Evolutionary conservation across 2,113 vertebrate genomes (phyloP), one percentile per base, ranked within the genome.

Genomic region (Microcebus ravelobensis): DNA sequence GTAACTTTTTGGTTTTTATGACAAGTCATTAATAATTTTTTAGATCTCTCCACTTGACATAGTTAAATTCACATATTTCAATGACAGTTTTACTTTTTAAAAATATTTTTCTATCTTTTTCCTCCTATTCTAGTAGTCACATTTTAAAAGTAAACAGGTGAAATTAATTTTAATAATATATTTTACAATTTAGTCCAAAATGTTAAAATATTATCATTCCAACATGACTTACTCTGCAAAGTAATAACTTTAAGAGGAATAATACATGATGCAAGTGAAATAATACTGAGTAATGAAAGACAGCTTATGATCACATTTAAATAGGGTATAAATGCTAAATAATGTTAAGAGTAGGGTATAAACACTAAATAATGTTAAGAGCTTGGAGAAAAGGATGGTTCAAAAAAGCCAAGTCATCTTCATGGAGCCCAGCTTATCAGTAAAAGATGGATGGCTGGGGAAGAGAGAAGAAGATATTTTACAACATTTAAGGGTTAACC

Each of bases 81-180:
- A 15, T 25, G 76, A 39, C 6, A 74, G 6, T 73, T 87, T 81
- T 45, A 11, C 15, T 57, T 57, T 57, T 57, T 20, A 7, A 20
- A 57, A 57, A 55, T 6, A 18, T 87, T 18, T 91, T 77, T 48
- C 23, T 61, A 45, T 45, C n/a, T 10, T 45, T 21, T 39, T 8
- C 39, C 45, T 29, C 17, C 67, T 5, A 74, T 48, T n/a, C 34
- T 71, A 76, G 18, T 84, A n/a, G 71, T 50, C 8, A 80, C 18
- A 71, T 80, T 95, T 63, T 71, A 91, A 82, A 82, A 95, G 67
- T 77, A 67, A 95, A 87, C 17, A 59, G 27, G 18, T 82, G 25
- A 94, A 81, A 86, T 74, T 93, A 45, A 45, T 45, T 89, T 85
- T 65, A 94, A 63, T 63, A 74, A 77, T 39, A 88, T 14, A 95